Conservation (phyloP, 2,113 vertebrate species). For the Atractosteus spatula region DNA sequence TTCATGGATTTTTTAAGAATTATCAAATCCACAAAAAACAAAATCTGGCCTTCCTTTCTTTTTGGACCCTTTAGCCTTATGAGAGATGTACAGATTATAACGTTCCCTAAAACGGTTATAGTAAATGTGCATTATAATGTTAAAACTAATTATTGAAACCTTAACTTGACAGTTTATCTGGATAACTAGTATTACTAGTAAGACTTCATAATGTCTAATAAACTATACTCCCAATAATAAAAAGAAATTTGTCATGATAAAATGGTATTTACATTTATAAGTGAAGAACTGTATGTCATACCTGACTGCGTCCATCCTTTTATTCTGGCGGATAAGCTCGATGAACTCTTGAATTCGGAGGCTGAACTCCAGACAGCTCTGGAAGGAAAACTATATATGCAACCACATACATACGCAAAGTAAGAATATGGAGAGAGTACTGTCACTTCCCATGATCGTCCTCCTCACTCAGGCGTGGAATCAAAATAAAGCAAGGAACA, state of each 20-base stretch:
- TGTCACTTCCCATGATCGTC: neutral
- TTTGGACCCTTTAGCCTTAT: too few species aligned
- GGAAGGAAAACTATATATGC: constrained; percentile 33
- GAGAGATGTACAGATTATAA: too few species aligned
- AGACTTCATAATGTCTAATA: too few species aligned
- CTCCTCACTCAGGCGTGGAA: neutral
- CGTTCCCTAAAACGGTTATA: too few species aligned
- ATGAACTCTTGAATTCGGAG: constrained; percentile 99
- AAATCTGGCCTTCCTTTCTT: too few species aligned
- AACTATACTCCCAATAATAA: too few species aligned
- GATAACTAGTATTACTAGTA: too few species aligned
- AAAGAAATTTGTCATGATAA: neutral
- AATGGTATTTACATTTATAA: neutral
- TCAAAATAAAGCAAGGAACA: neutral
- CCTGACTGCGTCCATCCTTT: constrained; percentile 97
- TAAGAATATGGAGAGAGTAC: neutral
- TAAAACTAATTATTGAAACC: neutral
- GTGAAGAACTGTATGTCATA: constrained; percentile 41
- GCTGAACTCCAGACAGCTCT: constrained; percentile 99
- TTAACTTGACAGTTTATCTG: too few species aligned
- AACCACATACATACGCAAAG: constrained; percentile 2
- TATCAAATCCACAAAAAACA: too few species aligned
- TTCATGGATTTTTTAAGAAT: neutral
- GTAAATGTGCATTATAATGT: neutral
- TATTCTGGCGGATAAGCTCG: constrained; percentile 97